phyloP scores from a whole-genome alignment of 2,888 invertebrate genomes.

The Trichopria drosophilae region DNA sequence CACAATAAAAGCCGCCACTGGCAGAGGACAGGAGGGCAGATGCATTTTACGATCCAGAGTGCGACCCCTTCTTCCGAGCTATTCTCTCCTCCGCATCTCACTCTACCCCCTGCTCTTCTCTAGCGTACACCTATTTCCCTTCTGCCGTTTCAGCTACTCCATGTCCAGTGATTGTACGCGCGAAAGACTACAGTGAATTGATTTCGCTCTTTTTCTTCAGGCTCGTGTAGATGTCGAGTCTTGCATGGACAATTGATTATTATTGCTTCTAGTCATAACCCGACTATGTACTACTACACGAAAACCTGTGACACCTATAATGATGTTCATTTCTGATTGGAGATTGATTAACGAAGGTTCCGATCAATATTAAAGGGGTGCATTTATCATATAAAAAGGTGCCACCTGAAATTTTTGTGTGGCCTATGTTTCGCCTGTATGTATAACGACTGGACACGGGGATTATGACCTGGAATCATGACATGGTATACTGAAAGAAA shows the following conservation, averaged over 20 bases:
- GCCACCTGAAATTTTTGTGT: too few relatives aligned
- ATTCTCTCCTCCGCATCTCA: conserved; percentile 26
- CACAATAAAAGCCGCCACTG: conserved; percentile 29
- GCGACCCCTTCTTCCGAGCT: conserved; percentile 34
- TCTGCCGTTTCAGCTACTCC: conserved; percentile 1
- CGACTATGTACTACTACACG: too few relatives aligned
- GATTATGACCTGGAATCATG: too few relatives aligned
- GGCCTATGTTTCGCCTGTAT: too few relatives aligned
- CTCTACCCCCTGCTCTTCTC: conserved; percentile 20
- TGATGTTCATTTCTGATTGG: too few relatives aligned
- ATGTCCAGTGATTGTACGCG: conserved; percentile 29
- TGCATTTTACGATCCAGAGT: conserved; percentile 51
- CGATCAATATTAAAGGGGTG: too few relatives aligned
- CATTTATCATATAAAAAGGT: too few relatives aligned
- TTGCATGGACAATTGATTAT: conserved; percentile 48
- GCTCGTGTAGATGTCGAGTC: conserved; percentile 44
- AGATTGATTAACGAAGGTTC: too few relatives aligned
- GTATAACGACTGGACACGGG: too few relatives aligned
- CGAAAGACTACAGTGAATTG: conserved; percentile 41
- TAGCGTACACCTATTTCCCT: conserved; percentile 11
- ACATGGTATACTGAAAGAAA: too few relatives aligned
- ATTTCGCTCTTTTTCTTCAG: conserved; percentile 45
- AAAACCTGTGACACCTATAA: too few relatives aligned
- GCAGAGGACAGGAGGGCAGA: conserved; percentile 42
- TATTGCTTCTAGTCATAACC: too few relatives aligned